Conservation (phyloP, 2,797 vertebrate species). For the Cirrhinus molitorella region DNA sequence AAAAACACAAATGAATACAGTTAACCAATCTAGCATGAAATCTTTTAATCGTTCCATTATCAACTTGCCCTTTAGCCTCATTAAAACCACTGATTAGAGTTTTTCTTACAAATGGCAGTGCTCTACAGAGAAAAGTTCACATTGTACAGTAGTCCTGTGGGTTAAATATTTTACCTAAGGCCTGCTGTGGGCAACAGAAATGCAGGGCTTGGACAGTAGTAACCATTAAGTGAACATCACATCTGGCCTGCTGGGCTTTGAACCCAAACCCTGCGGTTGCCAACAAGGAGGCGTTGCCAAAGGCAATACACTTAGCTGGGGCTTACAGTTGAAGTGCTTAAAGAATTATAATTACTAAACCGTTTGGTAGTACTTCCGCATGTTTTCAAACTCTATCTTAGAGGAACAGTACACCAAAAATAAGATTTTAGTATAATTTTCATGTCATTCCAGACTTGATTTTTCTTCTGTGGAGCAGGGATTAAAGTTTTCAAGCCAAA, state of each 20-base stretch:
- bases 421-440: background rate
- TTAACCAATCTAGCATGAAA: background rate
- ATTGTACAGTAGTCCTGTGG: background rate
- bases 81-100: background rate
- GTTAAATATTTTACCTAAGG: background rate
- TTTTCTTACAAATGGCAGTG: background rate
- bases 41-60: background rate
- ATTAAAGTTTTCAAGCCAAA: background rate
- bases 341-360: background rate
- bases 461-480: background rate
- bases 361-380: background rate
- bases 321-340: background rate
- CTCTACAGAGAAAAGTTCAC: background rate
- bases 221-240: slow-evolving; percentile 15
- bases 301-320: background rate
- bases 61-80: background rate
- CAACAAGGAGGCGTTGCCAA: background rate
- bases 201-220: background rate
- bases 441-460: background rate
- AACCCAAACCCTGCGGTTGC: background rate
- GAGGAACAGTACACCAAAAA: background rate
- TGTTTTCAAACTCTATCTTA: background rate
- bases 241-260: slow-evolving; percentile 2
- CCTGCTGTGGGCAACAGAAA: slow-evolving; percentile 1
- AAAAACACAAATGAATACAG: background rate